phyloP scores from a whole-genome alignment of 1,140 invertebrate genomes.

The Drosophila varians region DNA sequence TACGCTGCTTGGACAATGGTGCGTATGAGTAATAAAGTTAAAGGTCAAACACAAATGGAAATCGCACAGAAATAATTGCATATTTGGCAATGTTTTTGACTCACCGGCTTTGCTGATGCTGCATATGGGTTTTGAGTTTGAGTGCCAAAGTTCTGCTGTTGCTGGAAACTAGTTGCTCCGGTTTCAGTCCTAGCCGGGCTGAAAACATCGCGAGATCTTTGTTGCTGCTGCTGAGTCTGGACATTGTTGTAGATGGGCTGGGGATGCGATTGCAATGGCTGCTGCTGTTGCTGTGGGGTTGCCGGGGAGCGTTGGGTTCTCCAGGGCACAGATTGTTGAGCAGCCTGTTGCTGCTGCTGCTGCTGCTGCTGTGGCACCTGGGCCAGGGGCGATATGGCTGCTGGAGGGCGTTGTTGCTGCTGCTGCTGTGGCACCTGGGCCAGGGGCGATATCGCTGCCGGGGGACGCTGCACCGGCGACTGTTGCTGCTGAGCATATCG shows the following conservation, averaged over 20 bases:
- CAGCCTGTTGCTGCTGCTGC: constrained; percentile 16
- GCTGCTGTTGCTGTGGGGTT: constrained; percentile 25
- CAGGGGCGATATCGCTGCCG: constrained; percentile 12
- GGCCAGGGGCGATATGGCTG: constrained; percentile 54
- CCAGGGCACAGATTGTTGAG: neutral
- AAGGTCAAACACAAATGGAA: constrained; percentile 27
- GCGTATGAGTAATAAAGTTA: constrained; percentile 30
- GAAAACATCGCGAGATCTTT: constrained; percentile 61
- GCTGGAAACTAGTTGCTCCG: constrained; percentile 41
- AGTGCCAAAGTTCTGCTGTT: constrained; percentile 55
- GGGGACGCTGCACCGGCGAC: constrained; percentile 22
- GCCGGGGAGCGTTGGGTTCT: neutral
- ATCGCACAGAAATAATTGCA: constrained; percentile 3
- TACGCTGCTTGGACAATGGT: constrained; percentile 13
- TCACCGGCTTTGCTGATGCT: constrained; percentile 69
- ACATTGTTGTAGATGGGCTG: constrained; percentile 9
- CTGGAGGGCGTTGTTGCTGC: constrained; percentile 38
- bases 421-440: neutral
- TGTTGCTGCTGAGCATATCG: constrained; percentile 57
- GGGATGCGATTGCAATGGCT: constrained; percentile 8
- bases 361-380: constrained; percentile 55
- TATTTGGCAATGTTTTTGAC: constrained; percentile 15
- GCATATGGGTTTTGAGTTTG: constrained; percentile 60
- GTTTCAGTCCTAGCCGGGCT: constrained; percentile 53
- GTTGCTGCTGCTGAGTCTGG: constrained; percentile 56